Base-by-base conservation (phyloP, 2,797 vertebrate species). In the Clarias laeviceps region DNA sequence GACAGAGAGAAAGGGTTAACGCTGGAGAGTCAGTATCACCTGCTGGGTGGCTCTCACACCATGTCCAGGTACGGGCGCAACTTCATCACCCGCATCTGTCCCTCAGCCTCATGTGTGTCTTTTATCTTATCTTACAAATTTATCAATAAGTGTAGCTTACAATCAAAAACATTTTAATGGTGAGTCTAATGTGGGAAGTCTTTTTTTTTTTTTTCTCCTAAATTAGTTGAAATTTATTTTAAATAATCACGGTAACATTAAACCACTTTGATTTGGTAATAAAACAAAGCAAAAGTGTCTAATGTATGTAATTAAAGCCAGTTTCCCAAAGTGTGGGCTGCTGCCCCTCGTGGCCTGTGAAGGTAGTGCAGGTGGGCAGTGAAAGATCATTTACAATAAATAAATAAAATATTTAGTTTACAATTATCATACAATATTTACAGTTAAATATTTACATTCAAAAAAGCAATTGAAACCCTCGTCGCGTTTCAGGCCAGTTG, bases 21-120 rank as follows among this genome's bases (percentile, higher is more conserved):
- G 15, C 92, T 96, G 32, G 92, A 94, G 85, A 94, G 95, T 89
- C 94, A 88, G 64, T 96, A 93, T 87, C 94, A 95, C 24, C 90
- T 95, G 80, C 90, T 94, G 68, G 94, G 95, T 73, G 95, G 94
- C 83, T 96, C 93, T 85, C 94, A 95, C 89, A 90, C 90, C 8
- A 92, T 93, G 89, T 93, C 93, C 92, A 95, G 95, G 96, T 96
- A 94, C 90, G 45, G 15, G 3, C 74, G 1, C 6, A 65, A 12
- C 17, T 9, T 64, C 15, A 79, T 62, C 77, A 17, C 22, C 6
- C 5, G 7, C 70, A 14, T 73, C 34, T 24, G 45, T n/a, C 22
- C 22, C 8, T 18, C 27, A 17, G 65, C 20, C 40, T 69, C 32
- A 40, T 2, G n/a, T 34, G 32, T 22, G 3, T 8, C 34, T 34